Base-by-base conservation (phyloP, 2,888 invertebrate species). In the Tiliacea aurago region DNA sequence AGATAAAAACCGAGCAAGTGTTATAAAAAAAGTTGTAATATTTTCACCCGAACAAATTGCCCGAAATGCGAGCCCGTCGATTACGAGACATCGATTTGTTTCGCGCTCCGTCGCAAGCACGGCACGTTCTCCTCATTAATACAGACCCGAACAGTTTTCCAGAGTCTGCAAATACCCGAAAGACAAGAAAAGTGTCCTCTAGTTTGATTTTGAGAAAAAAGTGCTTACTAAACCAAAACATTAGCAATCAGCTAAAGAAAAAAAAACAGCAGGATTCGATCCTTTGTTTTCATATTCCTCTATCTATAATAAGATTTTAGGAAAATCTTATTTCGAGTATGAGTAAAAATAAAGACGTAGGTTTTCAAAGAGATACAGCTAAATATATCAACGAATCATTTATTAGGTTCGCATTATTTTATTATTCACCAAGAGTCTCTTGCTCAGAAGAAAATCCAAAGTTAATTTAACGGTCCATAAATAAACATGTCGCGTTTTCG, bases 81-180 rank as follows among this genome's bases (percentile, higher is more conserved):
- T 93, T 93, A 92, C 91, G 90, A 89, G 90, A 90, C 90, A 90
- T 87, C 92, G 90, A 93, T 93, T 93, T 93, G 90, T 92, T 91
- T 90, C 87, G 76, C 80, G 73, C 86, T 84, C 83, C 83, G 87
- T 89, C 89, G 89, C 83, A 86, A 87, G 88, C 88, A 83, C 81
- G 90, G 91, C 93, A 92, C 91, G 91, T 91, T 88, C 75, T 62
- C 78, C 88, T 90, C 93, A 92, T 93, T 93, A 93, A 92, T 92
- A 92, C 87, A 87, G 86, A 86, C 88, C 86, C 84, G 80, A 86
- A 83, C 86, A 80, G 84, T 89, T 89, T 91, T 91, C 87, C 86
- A 86, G 87, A 86, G 73, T 86, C 70, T 59, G 68, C 80, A 70
- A 53, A 70, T 47, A 70, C 63, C 65, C 63, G 33, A 74, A 70